A percentile compares a stretch with the other conserved stretches of the same genome.
These are phyloP conservation scores for Seriola dumerili DNA, from an alignment of 2,113 vertebrate species.

Conservation along the genomic window DNA sequence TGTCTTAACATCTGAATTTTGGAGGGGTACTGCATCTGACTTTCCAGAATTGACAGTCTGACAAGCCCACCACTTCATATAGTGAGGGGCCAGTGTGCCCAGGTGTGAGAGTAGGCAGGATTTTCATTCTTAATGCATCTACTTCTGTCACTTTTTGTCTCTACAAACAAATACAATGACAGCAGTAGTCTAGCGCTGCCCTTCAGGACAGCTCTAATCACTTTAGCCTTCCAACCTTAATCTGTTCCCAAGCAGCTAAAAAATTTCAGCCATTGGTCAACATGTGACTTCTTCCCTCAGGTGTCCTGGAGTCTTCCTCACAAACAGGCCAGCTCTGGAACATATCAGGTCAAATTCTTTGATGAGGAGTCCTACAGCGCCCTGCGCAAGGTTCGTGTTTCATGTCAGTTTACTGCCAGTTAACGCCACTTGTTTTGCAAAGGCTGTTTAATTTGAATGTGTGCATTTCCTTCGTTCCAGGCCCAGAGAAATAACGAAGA, in stretches of 20 bases:
- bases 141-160: too few relatives aligned
- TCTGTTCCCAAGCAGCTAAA: not conserved
- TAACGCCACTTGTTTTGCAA: not conserved
- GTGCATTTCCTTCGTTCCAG: slow-evolving; percentile 69
- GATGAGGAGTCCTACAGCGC: slow-evolving; percentile 93
- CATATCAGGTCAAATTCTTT: slow-evolving; percentile 93
- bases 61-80: not conserved
- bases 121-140: too few relatives aligned
- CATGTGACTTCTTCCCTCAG: slow-evolving; percentile 68
- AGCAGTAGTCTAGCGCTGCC: too few relatives aligned
- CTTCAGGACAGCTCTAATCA: too few relatives aligned
- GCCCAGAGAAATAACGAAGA: slow-evolving; percentile 95
- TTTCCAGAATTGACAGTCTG: not conserved
- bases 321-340: slow-evolving; percentile 90
- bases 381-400: slow-evolving; percentile 86
- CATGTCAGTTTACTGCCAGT: not conserved
- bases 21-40: too few relatives aligned
- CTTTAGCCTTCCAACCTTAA: not conserved
- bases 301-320: slow-evolving; percentile 95
- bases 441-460: not conserved
- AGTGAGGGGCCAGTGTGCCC: too few relatives aligned
- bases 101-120: too few relatives aligned
- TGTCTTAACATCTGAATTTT: too few relatives aligned
- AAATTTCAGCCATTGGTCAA: not conserved
- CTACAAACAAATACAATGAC: too few relatives aligned